These are phyloP conservation scores for Lithophane leautieri DNA, from an alignment of 2,888 invertebrate species.

Conservation along the genomic window DNA sequence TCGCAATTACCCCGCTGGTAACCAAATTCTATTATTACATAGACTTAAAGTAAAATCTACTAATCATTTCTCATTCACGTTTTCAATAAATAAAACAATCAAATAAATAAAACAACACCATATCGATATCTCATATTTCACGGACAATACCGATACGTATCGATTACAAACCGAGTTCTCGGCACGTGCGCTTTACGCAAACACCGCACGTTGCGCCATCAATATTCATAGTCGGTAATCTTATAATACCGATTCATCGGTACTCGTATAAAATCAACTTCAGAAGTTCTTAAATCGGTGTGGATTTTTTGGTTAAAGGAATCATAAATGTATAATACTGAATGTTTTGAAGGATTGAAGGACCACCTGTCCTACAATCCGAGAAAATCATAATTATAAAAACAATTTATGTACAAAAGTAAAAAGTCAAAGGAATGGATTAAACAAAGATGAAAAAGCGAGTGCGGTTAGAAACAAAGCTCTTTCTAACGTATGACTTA, in stretches of 20 bases:
- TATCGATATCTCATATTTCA: conserved; percentile 52
- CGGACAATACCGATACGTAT: conserved; percentile 50
- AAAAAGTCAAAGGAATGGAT: background rate
- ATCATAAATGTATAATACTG: background rate
- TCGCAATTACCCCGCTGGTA: too few relatives aligned
- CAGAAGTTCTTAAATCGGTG: conserved; percentile 16
- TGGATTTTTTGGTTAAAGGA: conserved; percentile 1
- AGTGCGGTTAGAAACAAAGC: too few relatives aligned
- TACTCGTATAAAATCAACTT: conserved; percentile 41
- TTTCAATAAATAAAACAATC: background rate
- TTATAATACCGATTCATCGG: conserved; percentile 64
- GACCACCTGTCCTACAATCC: too few relatives aligned
- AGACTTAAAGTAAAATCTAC: background rate
- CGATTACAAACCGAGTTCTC: conserved; percentile 49
- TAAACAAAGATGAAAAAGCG: background rate
- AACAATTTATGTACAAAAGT: background rate
- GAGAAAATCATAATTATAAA: background rate
- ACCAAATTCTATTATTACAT: too few relatives aligned
- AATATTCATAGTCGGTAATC: conserved; percentile 69
- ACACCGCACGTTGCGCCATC: conserved; percentile 61
- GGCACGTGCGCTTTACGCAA: conserved; percentile 62
- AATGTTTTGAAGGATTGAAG: too few relatives aligned
- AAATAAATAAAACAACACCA: conserved; percentile 31
- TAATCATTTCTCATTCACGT: background rate
- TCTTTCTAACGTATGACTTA: too few relatives aligned